A percentile compares a stretch with the other conserved stretches of the same genome.
phyloP scores from a whole-genome alignment of 1,140 invertebrate species.

The Megalonaias nervosa region DNA sequence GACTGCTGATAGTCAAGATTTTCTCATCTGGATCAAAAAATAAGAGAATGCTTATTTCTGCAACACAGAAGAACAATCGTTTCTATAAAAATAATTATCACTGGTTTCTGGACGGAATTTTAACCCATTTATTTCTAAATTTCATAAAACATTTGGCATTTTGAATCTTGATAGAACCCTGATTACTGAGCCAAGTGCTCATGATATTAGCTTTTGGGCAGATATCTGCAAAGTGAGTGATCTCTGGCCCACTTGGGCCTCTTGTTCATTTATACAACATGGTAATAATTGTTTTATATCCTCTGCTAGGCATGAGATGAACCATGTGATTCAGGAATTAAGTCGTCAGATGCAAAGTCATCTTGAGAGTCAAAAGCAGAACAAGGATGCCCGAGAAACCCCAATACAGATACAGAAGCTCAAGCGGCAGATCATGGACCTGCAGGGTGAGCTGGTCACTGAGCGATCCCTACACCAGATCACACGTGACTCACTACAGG shows the following conservation, averaged over 20 bases:
- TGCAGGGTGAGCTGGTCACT: constrained; percentile 57
- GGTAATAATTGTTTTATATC: constrained; percentile 1
- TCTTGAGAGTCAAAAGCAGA: constrained; percentile 43
- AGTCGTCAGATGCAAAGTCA: constrained; percentile 57
- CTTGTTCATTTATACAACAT: not conserved
- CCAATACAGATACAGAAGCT: not conserved
- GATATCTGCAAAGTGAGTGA: not conserved
- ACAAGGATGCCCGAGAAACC: constrained; percentile 11
- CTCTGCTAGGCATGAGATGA: constrained; percentile 61
- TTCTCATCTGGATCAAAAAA: no score
- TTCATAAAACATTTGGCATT: no score
- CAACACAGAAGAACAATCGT: no score
- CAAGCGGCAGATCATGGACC: constrained; percentile 41
- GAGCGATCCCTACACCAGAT: constrained; percentile 63
- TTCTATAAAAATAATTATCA: no score
- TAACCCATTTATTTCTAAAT: no score
- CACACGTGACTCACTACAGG: constrained; percentile 56
- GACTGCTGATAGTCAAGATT: no score
- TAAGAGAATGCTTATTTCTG: no score
- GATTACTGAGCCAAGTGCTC: no score
- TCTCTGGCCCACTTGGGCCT: not conserved
- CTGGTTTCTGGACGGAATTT: no score
- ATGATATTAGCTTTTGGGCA: no score
- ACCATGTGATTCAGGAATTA: constrained; percentile 60
- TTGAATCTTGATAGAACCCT: no score